Base-by-base conservation (phyloP, 2,888 invertebrate species). In the Baronia brevicornis region DNA sequence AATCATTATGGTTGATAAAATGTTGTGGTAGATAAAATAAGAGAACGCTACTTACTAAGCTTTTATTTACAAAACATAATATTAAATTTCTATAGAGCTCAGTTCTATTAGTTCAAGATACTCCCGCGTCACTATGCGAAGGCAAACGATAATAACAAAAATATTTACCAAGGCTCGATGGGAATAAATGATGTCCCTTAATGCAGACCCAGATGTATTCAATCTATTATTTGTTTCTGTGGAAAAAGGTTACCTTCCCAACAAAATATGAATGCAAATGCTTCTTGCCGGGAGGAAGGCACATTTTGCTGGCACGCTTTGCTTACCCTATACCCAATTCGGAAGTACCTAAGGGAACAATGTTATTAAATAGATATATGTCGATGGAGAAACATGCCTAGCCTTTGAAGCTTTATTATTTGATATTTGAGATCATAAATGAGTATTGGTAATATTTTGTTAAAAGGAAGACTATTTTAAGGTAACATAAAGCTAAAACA, bases 161-260 rank as follows among this genome's bases (percentile, higher is more conserved):
- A 82, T 82, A 75, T 82, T 82, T 82, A 72, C 79, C 66, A 57
- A 64, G 74, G 60, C 72, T 66, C 69, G 54, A 67, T 64, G 59
- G 66, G 70, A 77, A 79, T 78, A 74, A 68, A 79, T 77, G 66
- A 78, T 79, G 79, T 79, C 80, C 82, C 79, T 75, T 78, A 80
- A 80, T 75, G 61, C 66, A 61, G 60, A 39, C 69, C 62, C 77
- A 79, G 74, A 71, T 79, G 78, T 75, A 75, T 62, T 68, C 65
- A 48, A 61, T 63, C 79, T 77, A 80, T 80, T 77, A 80, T 82
- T 80, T 73, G 72, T 71, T 72, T 66, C 65, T 62, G 55, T 57
- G 46, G 55, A 60, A 74, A n/a, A 71, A 66, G 63, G 63, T 71
- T 62, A 63, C 66, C 58, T 66, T 58, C 44, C 46, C 46, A 53